phyloP scores from a whole-genome alignment of 2,797 vertebrate genomes.

The Pseudochirops corinnae region DNA sequence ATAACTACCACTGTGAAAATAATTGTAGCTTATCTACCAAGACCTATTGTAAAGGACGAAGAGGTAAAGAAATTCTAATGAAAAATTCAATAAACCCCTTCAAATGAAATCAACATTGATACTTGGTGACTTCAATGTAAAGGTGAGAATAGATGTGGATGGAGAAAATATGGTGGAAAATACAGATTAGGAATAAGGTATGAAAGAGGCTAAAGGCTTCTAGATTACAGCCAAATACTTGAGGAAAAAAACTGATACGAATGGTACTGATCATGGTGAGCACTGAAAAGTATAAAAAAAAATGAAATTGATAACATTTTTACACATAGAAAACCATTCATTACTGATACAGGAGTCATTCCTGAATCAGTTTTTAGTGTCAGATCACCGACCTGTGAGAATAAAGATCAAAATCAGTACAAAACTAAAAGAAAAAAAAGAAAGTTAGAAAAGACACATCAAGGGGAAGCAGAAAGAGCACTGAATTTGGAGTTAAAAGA shows the following conservation, averaged over 20 bases:
- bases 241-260: neutral
- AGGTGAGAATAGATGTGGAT: neutral
- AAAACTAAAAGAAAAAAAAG: neutral
- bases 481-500: neutral
- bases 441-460: neutral
- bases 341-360: neutral
- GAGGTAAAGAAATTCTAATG: neutral
- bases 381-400: neutral
- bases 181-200: neutral
- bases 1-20: neutral
- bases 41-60: neutral
- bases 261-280: neutral
- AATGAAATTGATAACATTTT: neutral
- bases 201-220: neutral
- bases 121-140: neutral
- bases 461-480: neutral
- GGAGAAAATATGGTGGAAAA: neutral
- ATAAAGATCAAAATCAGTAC: neutral
- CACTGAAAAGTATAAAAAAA: neutral
- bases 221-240: neutral
- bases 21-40: neutral
- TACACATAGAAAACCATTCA: neutral
- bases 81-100: neutral
- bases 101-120: neutral
- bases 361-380: neutral